These are phyloP conservation scores for Cepaea nemoralis DNA, from an alignment of 1,140 invertebrate species.

Conservation along the genomic window DNA sequence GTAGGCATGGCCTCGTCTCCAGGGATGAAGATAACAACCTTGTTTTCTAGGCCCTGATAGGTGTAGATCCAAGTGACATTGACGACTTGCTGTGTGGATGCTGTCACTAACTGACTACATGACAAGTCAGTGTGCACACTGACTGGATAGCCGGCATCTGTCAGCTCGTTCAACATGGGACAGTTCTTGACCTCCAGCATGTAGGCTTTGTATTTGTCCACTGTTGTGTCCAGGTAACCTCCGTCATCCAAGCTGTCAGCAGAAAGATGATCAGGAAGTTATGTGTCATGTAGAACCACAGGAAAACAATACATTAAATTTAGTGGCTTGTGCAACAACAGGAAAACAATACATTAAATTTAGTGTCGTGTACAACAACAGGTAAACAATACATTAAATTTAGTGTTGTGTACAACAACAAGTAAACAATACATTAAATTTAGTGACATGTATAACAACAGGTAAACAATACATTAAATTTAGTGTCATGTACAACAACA, in stretches of 20 bases:
- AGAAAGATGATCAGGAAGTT: neutral
- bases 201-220: slow-evolving; percentile 31
- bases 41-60: slow-evolving; percentile 48
- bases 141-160: neutral
- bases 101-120: slow-evolving; percentile 10
- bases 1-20: slow-evolving; percentile 34
- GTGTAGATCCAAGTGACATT: slow-evolving; percentile 42
- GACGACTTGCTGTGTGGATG: slow-evolving; percentile 1
- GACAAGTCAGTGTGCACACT: slow-evolving; percentile 33
- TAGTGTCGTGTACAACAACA: too few relatives aligned
- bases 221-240: slow-evolving; percentile 41
- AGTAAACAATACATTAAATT: too few relatives aligned
- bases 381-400: too few relatives aligned
- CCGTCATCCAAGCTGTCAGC: slow-evolving; percentile 11
- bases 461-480: too few relatives aligned
- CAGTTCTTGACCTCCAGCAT: slow-evolving; percentile 33
- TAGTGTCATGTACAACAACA: too few relatives aligned
- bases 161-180: slow-evolving; percentile 26
- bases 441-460: too few relatives aligned
- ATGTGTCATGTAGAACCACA: too few relatives aligned
- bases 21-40: slow-evolving; percentile 42
- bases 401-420: too few relatives aligned
- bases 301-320: too few relatives aligned
- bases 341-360: too few relatives aligned
- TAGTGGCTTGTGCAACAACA: too few relatives aligned